phyloP scores from a whole-genome alignment of 92 coral and sea anemone genomes.

The Palythoa caribaeorum region DNA sequence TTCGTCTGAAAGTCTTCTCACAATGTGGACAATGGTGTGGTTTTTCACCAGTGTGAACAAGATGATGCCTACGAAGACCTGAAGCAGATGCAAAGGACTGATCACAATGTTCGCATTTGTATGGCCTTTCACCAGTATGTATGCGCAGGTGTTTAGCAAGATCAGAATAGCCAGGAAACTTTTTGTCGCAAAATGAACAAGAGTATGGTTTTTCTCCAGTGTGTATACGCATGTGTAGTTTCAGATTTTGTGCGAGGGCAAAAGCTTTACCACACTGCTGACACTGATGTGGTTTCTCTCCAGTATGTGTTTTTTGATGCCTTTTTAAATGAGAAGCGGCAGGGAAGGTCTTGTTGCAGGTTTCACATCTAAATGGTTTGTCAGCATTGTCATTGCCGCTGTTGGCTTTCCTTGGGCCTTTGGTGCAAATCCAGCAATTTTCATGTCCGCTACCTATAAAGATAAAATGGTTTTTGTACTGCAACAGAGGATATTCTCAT shows the following conservation, averaged over 20 bases:
- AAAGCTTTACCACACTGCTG: conserved; percentile 39
- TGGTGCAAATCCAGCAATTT: conserved; percentile 46
- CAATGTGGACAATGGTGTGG: conserved; percentile 43
- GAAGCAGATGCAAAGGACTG: conserved; percentile 34
- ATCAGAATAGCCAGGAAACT: conserved; percentile 39
- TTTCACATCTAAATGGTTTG: conserved; percentile 40
- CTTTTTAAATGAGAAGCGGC: conserved; percentile 41
- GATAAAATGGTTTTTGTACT: conserved; percentile 42
- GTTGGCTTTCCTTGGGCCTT: conserved; percentile 16
- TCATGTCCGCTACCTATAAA: conserved; percentile 38
- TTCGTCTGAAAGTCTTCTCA: conserved; percentile 37
- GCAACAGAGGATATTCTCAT: conserved; percentile 25
- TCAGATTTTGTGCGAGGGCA: conserved; percentile 45
- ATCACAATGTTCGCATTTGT: conserved; percentile 42
- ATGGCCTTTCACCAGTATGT: conserved; percentile 48
- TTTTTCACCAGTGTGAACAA: conserved; percentile 43
- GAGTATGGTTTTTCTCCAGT: conserved; percentile 43
- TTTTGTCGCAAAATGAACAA: conserved; percentile 42
- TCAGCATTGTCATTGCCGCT: conserved; percentile 2
- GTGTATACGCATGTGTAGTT: conserved; percentile 38
- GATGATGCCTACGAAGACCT: conserved; percentile 47
- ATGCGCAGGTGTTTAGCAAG: conserved; percentile 42
- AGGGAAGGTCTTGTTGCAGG: conserved; percentile 35
- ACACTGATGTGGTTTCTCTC: conserved; percentile 38
- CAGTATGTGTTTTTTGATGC: conserved; percentile 36